A percentile compares a stretch with the other conserved stretches of the same genome.
These are phyloP conservation scores for Polyodon spathula DNA, from an alignment of 2,113 vertebrate genomes.

Conservation along the genomic window DNA sequence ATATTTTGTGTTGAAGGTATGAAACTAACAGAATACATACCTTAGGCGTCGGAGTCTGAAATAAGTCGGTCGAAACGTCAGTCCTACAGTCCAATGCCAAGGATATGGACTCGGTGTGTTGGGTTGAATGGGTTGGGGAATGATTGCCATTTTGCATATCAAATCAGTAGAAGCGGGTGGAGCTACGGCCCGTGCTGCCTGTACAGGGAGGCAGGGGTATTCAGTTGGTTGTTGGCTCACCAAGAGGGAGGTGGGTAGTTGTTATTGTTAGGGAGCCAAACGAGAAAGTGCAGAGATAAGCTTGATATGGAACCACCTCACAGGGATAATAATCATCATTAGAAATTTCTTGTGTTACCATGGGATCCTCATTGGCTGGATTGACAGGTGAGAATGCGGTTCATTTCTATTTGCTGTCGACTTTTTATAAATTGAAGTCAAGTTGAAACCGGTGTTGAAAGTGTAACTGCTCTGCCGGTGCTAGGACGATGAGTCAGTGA, in stretches of 20 bases:
- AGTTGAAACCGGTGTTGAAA: neutral
- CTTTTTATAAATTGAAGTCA: neutral
- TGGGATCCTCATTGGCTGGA: constrained; percentile 4
- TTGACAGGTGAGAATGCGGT: constrained; percentile 10
- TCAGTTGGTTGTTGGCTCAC: constrained; percentile 15
- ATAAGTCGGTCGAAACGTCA: no score
- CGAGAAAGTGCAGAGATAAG: no score
- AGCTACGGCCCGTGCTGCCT: constrained; percentile 14
- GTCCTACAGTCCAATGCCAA: no score
- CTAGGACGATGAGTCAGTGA: no score
- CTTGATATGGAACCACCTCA: neutral
- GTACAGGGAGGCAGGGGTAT: constrained; percentile 1
- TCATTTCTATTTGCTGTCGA: neutral
- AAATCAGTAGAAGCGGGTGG: constrained; percentile 22
- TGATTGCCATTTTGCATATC: no score
- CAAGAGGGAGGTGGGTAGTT: neutral
- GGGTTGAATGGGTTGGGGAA: no score
- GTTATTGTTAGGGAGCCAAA: no score
- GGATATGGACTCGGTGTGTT: no score
- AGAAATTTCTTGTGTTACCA: neutral
- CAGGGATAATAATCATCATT: neutral
- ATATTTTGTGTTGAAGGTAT: no score
- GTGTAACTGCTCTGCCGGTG: neutral
- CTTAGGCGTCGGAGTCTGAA: no score
- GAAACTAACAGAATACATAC: no score